Conservation (phyloP, 2,888 invertebrate genomes). For the Cremastinae sp. region DNA sequence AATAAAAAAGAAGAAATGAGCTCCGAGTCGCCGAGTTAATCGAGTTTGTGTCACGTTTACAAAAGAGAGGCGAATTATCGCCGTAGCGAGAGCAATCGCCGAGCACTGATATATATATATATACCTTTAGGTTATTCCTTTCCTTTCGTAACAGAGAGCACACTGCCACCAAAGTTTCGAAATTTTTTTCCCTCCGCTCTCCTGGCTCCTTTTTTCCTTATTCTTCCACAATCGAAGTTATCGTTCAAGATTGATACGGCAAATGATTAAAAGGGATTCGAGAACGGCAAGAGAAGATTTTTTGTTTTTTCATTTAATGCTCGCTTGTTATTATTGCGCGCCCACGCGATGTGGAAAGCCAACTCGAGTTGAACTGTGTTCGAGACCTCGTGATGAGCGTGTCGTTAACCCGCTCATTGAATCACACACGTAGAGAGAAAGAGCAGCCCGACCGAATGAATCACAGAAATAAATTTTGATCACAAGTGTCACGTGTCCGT, state of each 20-base stretch:
- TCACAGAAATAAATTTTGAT: constrained; percentile 22
- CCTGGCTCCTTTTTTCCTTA: not conserved
- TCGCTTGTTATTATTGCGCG: constrained; percentile 10
- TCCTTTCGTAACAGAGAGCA: not conserved
- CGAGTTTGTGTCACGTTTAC: constrained; percentile 55
- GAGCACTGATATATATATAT: not conserved
- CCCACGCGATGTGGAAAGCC: not conserved
- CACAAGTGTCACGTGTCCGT: not conserved
- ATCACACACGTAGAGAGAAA: not conserved
- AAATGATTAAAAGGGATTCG: constrained; percentile 16
- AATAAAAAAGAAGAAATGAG: constrained; percentile 12
- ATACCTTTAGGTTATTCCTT: too few relatives aligned
- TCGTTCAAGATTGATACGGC: constrained; percentile 22
- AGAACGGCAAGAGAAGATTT: constrained; percentile 6
- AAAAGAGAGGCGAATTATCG: constrained; percentile 48
- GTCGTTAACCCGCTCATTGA: constrained; percentile 25
- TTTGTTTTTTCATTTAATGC: constrained; percentile 30
- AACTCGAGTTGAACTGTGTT: constrained; percentile 2
- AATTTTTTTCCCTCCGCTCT: constrained; percentile 9
- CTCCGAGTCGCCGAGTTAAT: constrained; percentile 43
- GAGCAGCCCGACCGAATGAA: not conserved
- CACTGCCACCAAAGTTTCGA: constrained; percentile 20
- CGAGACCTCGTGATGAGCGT: constrained; percentile 3
- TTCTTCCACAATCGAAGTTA: constrained; percentile 8
- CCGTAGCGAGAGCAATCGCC: constrained; percentile 12